Conservation (phyloP, 1,140 invertebrate species). For the Galleria mellonella region DNA sequence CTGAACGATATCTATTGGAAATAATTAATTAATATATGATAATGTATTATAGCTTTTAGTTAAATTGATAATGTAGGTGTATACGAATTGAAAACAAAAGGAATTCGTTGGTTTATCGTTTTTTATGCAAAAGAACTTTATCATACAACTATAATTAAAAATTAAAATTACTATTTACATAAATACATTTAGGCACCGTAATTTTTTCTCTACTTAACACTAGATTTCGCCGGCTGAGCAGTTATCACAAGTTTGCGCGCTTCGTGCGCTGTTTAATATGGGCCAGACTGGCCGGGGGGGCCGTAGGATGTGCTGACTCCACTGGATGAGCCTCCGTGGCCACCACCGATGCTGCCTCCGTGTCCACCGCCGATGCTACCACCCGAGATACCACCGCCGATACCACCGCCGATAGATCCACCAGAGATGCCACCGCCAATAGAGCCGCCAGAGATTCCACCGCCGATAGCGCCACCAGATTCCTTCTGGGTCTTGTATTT, state of each 20-base stretch:
- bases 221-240: conserved; percentile 64
- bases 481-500: conserved; percentile 88
- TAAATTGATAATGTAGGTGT: conserved; percentile 1
- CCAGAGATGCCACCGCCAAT: conserved; percentile 43
- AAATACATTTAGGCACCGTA: conserved; percentile 75
- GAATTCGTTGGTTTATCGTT: conserved; percentile 47
- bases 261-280: conserved; percentile 51
- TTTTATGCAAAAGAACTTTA: conserved; percentile 72
- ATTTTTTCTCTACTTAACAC: conserved; percentile 71
- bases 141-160: conserved; percentile 70
- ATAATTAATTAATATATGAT: not conserved
- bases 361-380: conserved; percentile 43
- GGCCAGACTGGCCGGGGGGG: conserved; percentile 66
- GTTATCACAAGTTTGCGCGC: conserved; percentile 65
- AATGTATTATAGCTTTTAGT: not conserved
- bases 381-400: conserved; percentile 47
- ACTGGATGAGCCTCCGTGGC: conserved; percentile 28
- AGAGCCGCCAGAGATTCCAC: conserved; percentile 42
- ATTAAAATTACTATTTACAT: conserved; percentile 75
- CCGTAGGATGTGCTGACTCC: conserved; percentile 63
- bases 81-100: conserved; percentile 25
- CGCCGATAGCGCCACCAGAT: conserved; percentile 57
- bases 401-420: conserved; percentile 37
- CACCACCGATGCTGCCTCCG: conserved; percentile 25
- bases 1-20: not conserved